phyloP scores from a whole-genome alignment of 1,140 invertebrate genomes.

The Asobara japonica region DNA sequence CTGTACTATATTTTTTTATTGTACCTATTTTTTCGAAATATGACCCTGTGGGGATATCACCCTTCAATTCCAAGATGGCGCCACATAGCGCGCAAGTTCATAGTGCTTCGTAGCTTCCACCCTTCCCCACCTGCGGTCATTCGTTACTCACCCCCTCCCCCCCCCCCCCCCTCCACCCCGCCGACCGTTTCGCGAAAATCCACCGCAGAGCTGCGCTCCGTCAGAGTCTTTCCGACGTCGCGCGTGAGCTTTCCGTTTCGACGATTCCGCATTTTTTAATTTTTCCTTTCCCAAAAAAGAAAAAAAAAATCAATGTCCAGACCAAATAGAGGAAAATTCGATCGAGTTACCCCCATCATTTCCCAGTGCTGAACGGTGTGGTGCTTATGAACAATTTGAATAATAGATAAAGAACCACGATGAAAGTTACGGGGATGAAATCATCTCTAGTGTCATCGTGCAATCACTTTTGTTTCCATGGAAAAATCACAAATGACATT shows the following conservation, averaged over 20 bases:
- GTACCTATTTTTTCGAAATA: no score
- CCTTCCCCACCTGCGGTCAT: neutral
- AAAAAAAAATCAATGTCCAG: neutral
- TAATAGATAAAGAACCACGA: neutral
- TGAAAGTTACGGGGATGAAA: neutral
- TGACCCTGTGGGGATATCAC: neutral
- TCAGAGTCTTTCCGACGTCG: conserved; percentile 28
- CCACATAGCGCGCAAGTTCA: neutral
- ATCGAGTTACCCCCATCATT: neutral
- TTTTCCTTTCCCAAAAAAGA: neutral
- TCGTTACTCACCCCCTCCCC: neutral
- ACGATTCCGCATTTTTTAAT: neutral
- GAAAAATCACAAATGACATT: neutral
- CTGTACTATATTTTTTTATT: no score
- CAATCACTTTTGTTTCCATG: neutral
- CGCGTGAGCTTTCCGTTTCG: neutral
- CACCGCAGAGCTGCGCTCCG: conserved; percentile 5
- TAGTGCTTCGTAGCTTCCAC: neutral
- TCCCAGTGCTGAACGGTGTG: neutral
- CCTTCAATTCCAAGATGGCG: neutral
- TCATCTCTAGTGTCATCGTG: neutral
- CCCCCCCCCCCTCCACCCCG: neutral
- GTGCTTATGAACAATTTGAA: neutral
- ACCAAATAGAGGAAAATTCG: no score
- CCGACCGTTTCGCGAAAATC: neutral